These are phyloP conservation scores for Chrysotoxum bicinctum DNA, from an alignment of 2,888 invertebrate species.

Conservation along the genomic window DNA sequence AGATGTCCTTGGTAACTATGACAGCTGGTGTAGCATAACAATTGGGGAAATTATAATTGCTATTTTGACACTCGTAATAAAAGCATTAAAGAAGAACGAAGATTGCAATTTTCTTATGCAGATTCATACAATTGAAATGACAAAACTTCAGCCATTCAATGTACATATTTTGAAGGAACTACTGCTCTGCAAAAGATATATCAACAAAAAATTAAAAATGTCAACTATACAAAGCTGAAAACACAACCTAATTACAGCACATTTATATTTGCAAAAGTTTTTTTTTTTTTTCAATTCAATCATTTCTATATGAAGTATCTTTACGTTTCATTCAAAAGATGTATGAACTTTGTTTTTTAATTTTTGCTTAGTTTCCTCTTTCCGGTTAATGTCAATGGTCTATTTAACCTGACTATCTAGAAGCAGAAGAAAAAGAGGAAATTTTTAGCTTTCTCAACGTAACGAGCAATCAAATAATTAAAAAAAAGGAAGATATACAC, in stretches of 20 bases:
- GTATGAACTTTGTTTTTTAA: neutral
- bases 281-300: neutral
- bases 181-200: no score
- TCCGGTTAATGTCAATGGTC: neutral
- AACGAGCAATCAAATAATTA: constrained; percentile 27
- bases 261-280: neutral
- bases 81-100: no score
- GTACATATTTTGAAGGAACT: no score
- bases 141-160: no score
- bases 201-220: neutral
- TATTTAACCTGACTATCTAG: neutral
- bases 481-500: neutral
- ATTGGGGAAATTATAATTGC: no score
- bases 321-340: neutral
- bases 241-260: constrained; percentile 6
- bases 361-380: constrained; percentile 14
- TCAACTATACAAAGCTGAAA: no score
- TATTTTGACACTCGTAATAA: no score
- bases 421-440: neutral
- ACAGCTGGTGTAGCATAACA: no score
- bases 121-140: no score
- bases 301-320: neutral
- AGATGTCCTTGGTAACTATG: no score
- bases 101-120: no score
- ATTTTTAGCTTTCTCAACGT: constrained; percentile 2